phyloP scores from a whole-genome alignment of 2,113 vertebrate genomes.

The Hylia prasina region DNA sequence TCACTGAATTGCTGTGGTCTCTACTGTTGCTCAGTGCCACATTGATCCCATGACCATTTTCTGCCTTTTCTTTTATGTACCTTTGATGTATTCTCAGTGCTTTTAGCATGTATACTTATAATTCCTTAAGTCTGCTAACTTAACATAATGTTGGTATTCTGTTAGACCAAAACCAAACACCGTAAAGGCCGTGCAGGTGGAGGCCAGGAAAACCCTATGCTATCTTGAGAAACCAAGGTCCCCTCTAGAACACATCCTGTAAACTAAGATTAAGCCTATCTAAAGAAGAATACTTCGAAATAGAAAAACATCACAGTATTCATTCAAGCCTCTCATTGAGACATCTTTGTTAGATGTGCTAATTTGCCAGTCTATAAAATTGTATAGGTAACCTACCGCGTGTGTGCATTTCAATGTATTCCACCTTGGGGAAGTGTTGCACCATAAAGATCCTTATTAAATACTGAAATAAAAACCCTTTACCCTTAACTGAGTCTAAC shows the following conservation, averaged over 20 bases:
- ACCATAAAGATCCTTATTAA: not conserved
- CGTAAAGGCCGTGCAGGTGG: not conserved
- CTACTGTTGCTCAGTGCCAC: accelerated
- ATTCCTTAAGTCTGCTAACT: not conserved
- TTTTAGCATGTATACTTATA: not conserved
- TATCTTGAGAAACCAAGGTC: not conserved
- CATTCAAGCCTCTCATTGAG: not conserved
- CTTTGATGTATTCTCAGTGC: not conserved
- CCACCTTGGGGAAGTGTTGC: not conserved
- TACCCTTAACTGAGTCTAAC: not conserved
- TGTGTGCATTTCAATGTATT: accelerated
- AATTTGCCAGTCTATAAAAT: not conserved
- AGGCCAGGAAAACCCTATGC: accelerated
- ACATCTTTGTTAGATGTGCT: not conserved
- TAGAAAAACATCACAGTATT: not conserved
- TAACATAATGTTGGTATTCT: not conserved
- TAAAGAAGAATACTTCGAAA: not conserved
- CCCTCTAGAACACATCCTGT: not conserved
- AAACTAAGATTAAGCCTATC: not conserved
- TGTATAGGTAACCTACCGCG: accelerated
- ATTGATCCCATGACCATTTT: not conserved
- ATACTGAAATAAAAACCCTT: not conserved
- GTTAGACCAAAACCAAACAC: not conserved
- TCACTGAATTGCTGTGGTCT: accelerated
- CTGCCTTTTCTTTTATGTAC: not conserved